A percentile compares a stretch with the other conserved stretches of the same genome.
Conservation (phyloP, 2,888 invertebrate genomes). For the Timandra comae region DNA sequence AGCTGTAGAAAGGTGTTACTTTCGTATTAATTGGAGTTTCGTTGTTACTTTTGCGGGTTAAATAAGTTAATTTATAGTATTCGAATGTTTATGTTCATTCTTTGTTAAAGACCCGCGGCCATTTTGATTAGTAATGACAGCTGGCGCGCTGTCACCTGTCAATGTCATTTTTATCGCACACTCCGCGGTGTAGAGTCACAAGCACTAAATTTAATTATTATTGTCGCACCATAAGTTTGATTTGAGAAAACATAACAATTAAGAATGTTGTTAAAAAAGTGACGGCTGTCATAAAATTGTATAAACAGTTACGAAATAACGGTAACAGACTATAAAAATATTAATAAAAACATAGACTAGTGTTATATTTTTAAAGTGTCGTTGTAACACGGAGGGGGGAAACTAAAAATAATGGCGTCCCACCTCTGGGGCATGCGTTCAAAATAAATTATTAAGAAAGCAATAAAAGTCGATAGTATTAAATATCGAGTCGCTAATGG, state of each 20-base stretch:
- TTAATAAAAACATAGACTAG: too few relatives aligned
- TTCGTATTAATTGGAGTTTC: constrained; percentile 57
- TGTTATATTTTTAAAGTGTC: not conserved
- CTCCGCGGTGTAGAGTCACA: too few relatives aligned
- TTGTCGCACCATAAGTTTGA: too few relatives aligned
- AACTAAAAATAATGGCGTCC: not conserved
- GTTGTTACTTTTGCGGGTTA: constrained; percentile 40
- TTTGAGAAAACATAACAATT: too few relatives aligned
- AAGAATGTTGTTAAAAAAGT: too few relatives aligned
- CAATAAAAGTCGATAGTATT: constrained; percentile 38
- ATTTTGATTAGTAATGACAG: too few relatives aligned
- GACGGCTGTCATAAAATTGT: too few relatives aligned
- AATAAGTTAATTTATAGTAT: constrained; percentile 41
- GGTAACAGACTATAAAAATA: too few relatives aligned
- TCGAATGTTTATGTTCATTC: constrained; percentile 7
- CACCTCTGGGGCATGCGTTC: not conserved
- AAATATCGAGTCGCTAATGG: constrained; percentile 69
- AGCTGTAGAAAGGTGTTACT: constrained; percentile 48
- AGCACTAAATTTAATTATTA: too few relatives aligned
- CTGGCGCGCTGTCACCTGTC: too few relatives aligned
- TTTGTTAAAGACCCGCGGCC: constrained; percentile 4
- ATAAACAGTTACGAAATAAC: too few relatives aligned
- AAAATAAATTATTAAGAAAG: constrained; percentile 1
- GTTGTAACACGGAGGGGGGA: not conserved
- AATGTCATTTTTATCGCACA: too few relatives aligned